These are phyloP conservation scores for Solenodon paradoxus DNA, from an alignment of 2,113 vertebrate species.

Conservation along the genomic window DNA sequence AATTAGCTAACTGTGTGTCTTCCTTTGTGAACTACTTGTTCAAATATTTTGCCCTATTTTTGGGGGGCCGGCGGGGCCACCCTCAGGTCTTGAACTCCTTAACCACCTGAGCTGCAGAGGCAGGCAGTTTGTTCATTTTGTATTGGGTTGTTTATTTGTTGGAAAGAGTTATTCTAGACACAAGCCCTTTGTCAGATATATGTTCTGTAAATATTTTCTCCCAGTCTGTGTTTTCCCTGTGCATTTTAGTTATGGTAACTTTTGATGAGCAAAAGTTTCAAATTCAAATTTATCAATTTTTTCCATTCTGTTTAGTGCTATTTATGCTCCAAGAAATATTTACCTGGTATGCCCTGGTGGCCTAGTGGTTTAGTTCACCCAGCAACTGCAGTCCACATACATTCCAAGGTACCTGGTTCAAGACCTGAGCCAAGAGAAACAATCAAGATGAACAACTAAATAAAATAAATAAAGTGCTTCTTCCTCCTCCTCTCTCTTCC, in stretches of 20 bases:
- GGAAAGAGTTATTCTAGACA: background rate
- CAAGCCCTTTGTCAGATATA: background rate
- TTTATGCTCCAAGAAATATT: background rate
- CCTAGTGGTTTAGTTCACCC: no score
- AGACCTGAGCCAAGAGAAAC: no score
- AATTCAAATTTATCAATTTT: background rate
- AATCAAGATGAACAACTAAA: no score
- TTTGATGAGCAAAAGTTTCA: background rate
- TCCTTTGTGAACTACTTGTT: background rate
- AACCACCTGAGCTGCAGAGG: no score
- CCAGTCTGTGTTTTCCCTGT: background rate
- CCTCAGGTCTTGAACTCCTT: no score
- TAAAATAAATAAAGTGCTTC: no score
- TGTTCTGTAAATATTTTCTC: constrained; percentile 5
- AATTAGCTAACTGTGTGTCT: background rate
- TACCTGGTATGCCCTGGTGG: no score
- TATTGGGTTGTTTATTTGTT: background rate
- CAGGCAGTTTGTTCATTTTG: no score
- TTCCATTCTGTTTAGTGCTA: background rate
- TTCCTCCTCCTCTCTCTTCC: no score
- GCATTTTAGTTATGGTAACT: background rate
- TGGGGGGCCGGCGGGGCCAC: no score
- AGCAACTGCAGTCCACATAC: no score
- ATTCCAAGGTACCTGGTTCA: no score
- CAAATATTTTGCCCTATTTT: background rate